These are phyloP conservation scores for Festucalex cinctus DNA, from an alignment of 2,113 vertebrate genomes.

Conservation along the genomic window DNA sequence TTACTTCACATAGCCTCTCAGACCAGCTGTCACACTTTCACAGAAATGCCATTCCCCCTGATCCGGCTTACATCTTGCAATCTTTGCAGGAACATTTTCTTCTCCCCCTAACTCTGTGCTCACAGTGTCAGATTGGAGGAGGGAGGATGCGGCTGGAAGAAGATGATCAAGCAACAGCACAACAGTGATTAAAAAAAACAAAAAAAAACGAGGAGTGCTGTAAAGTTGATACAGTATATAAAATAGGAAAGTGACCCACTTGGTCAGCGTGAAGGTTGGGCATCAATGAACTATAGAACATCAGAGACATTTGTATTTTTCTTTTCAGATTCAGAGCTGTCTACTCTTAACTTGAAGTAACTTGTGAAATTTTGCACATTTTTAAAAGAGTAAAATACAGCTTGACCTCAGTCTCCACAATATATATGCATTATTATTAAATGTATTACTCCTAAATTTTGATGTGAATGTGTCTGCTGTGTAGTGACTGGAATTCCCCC, in stretches of 20 bases:
- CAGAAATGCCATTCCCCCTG: constrained; percentile 55
- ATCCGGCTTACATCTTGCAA: constrained; percentile 52
- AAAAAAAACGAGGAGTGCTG: not conserved
- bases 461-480: no score
- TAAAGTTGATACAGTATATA: not conserved
- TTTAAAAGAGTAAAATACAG: no score
- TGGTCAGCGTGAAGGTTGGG: no score
- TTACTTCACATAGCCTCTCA: constrained; percentile 38
- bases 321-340: no score
- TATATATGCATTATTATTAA: no score
- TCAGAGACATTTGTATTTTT: no score
- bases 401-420: no score
- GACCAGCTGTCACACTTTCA: constrained; percentile 64
- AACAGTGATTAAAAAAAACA: constrained; percentile 7
- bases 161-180: not conserved
- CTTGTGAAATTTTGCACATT: no score
- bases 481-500: no score
- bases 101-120: not conserved
- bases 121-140: constrained; percentile 18
- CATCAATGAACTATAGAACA: no score
- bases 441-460: no score
- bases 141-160: constrained; percentile 6
- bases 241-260: constrained; percentile 1
- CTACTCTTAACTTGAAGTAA: no score
- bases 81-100: constrained; percentile 51